A percentile compares a stretch with the other conserved stretches of the same genome.
phyloP scores from a whole-genome alignment of 1,140 invertebrate species.

The Eubasilissa regina region DNA sequence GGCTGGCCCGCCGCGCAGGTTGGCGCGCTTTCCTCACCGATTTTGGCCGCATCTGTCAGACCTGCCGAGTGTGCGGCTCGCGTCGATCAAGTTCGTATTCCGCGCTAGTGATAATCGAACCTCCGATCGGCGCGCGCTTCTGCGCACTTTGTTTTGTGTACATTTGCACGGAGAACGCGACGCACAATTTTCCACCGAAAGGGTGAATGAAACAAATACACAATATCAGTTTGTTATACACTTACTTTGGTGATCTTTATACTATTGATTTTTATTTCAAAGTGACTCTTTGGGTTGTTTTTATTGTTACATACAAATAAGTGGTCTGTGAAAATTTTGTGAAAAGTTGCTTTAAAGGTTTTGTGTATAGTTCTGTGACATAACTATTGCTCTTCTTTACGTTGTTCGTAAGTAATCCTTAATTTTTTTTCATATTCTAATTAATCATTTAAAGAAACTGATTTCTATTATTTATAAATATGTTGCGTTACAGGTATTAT shows the following conservation, averaged over 20 bases:
- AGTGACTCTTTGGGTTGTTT: not conserved
- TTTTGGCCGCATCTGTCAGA: constrained; percentile 39
- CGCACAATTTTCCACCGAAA: not conserved
- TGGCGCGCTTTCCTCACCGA: constrained; percentile 24
- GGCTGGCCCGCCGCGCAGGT: constrained; percentile 18
- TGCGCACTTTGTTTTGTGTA: constrained; percentile 3
- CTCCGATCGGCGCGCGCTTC: constrained; percentile 35
- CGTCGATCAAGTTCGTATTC: not conserved
- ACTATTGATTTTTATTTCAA: not conserved
- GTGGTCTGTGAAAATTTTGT: not conserved
- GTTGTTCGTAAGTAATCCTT: not conserved
- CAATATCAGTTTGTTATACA: too few relatives aligned
- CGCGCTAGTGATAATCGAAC: constrained; percentile 35
- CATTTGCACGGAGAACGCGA: not conserved
- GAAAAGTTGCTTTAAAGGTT: not conserved
- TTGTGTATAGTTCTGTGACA: constrained; percentile 8
- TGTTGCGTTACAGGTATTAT: too few relatives aligned
- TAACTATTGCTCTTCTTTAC: not conserved
- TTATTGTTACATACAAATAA: not conserved
- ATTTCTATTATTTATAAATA: too few relatives aligned
- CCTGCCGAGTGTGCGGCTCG: not conserved
- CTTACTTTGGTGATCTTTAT: too few relatives aligned
- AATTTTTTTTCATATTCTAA: too few relatives aligned
- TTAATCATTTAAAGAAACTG: too few relatives aligned
- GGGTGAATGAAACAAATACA: too few relatives aligned